Evolutionary conservation across 2,888 invertebrate genomes (phyloP).

Genomic region (Omphaloscelis lunosa): DNA sequence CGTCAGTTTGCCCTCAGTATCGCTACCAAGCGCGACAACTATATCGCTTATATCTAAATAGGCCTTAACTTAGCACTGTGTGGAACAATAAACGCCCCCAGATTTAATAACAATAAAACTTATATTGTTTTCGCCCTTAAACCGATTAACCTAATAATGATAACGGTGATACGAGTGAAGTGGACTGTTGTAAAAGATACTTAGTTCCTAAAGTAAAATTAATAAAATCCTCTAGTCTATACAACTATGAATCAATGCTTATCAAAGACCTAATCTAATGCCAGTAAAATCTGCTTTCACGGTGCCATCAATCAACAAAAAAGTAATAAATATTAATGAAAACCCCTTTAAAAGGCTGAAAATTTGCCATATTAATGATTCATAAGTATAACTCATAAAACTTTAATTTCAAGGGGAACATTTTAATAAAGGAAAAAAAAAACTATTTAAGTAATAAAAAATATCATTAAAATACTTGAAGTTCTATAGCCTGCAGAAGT

Average conservation of each 20-base stretch:
- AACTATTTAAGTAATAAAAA: background rate
- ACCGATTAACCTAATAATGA: background rate
- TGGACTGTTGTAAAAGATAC: too few relatives aligned
- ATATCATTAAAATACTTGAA: conserved; percentile 13
- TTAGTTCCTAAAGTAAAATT: too few relatives aligned
- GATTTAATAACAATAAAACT: too few relatives aligned
- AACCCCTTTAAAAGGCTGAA: background rate
- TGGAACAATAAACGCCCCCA: too few relatives aligned
- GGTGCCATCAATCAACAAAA: background rate
- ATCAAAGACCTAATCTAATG: background rate
- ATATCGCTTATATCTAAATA: too few relatives aligned
- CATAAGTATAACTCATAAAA: background rate
- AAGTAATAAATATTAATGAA: background rate
- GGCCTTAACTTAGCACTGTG: background rate
- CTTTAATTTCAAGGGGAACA: background rate
- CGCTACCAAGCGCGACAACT: too few relatives aligned
- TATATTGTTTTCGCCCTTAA: too few relatives aligned
- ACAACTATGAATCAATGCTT: background rate
- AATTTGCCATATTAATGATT: background rate
- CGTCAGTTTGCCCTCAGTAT: too few relatives aligned
- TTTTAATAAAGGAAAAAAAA: background rate
- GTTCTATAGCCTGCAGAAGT: background rate
- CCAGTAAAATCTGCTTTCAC: background rate
- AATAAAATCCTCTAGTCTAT: background rate
- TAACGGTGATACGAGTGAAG: background rate